Evolutionary conservation across 2,888 invertebrate genomes (phyloP), one percentile per base, ranked within the genome.

Genomic region (Agrilus cyanescens): DNA sequence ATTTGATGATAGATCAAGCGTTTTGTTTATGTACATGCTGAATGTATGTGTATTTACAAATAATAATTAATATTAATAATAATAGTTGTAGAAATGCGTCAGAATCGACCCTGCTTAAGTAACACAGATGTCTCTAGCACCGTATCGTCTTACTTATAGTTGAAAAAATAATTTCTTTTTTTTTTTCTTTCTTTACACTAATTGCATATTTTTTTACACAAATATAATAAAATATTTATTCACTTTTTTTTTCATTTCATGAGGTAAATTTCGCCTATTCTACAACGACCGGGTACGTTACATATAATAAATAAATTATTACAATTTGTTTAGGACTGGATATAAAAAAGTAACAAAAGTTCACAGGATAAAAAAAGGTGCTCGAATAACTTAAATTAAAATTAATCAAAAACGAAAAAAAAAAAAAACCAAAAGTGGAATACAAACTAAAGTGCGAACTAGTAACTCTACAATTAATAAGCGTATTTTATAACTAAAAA

Each of bases 121-220:
- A 46, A 46, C 42, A 45, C 44, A 46, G 45, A 46, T 49, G 46
- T 46, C 45, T 44, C 44, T 49, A 49, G 49, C 49, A 49, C 49
- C 51, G 40, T 49, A 47, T 47, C 47, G 47, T 50, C 48, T 49
- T 50, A 50, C 45, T 47, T 40, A 46, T 46, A 51, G 45, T 45
- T 46, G 46, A 43, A 46, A 49, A 51, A 51, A 51, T 47, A 49
- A 47, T 46, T 44, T 40, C 25, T 10, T 25, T 10, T 44, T 45
- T 45, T n/a, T 40, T 44, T 44, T 44, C 46, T 47, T 44, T 45
- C 47, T 47, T 45, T 43, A 47, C 44, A 47, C 46, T 47, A 42
- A 41, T 42, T 47, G 43, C 45, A 44, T 43, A 29, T 30, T 35
- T 34, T 46, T 46, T 39, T 43, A 46, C 43, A 46, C 38, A 38